Evolutionary conservation across 2,113 vertebrate genomes (phyloP), one percentile per base, ranked within the genome.

Genomic region (Gobio gobio): DNA sequence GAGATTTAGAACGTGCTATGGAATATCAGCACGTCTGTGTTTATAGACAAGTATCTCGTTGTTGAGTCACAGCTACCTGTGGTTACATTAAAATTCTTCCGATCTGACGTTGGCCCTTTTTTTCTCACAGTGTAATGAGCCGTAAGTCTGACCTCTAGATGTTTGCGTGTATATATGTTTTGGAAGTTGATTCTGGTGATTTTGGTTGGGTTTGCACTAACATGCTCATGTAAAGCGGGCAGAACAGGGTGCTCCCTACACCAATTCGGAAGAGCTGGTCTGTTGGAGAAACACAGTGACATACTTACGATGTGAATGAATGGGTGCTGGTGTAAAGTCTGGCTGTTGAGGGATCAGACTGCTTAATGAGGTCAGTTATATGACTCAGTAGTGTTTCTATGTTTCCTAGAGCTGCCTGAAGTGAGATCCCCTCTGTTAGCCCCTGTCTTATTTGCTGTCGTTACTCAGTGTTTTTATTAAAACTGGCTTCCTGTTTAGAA

Each of bases 1-100:
- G 78, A 73, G 22, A 49, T 86, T 83, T 80, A 78, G 47, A 59
- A 81, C 16, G 76, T 64, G 49, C 73, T 81, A 76, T 86, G 36
- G 70, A 87, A 87, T 83, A 86, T 88, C 85, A 86, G 64, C 47
- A 8, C 72, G 87, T 88, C 51, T 83, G 5, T 33, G 72, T 79
- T 86, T 85, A 26, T 82, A 85, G 78, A 26, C 36, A 54, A 82
- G 82, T 64, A 45, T 66, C 83, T 78, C 78, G 80, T 77, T 80
- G 43, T 36, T 61, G 10, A 74, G 7, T 73, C 26, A 24, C 4
- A 78, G 86, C 87, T 86, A 18, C 74, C 74, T 90, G 66, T 89
- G 89, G 81, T 89, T 76, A 87, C 80, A 89, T 89, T 90, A 83
- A 90, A 86, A 89, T 83, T 81, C 49, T 73, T 88, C 78, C 16